Percentiles rank a stretch among this genome's conserved stretches.
Conservation (phyloP, 1,140 invertebrate species). For the Pseudobourletiella spinata region DNA sequence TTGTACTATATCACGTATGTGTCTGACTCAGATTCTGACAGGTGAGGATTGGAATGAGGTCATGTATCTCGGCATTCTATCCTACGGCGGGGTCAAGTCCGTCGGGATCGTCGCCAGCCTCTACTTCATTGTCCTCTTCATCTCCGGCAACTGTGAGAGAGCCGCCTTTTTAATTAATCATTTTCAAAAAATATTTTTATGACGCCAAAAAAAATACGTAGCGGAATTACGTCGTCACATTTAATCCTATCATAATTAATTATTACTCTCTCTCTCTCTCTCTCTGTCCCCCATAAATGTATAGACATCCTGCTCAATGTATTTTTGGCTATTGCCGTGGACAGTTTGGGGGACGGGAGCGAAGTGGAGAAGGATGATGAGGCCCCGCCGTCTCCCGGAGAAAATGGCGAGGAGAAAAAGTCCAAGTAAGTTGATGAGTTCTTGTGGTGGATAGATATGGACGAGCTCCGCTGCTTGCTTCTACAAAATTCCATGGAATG, state of each 20-base stretch:
- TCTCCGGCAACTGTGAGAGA: conserved; percentile 94
- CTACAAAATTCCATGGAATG: not conserved
- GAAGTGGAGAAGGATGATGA: conserved; percentile 26
- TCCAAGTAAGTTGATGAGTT: not conserved
- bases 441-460: not conserved
- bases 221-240: no score
- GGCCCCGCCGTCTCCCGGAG: not conserved
- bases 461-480: no score
- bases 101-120: conserved; percentile 82
- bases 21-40: conserved; percentile 73
- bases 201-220: no score
- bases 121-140: conserved; percentile 98
- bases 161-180: not conserved
- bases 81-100: conserved; percentile 85
- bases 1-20: not conserved
- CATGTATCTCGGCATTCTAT: conserved; percentile 95
- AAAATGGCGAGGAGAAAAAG: not conserved
- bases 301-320: conserved; percentile 92
- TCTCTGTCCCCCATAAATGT: not conserved
- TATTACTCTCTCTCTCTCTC: not conserved
- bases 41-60: conserved; percentile 99
- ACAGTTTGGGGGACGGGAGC: conserved; percentile 27
- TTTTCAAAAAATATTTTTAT: no score
- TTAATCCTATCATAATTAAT: no score
- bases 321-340: conserved; percentile 82